Percentiles rank a stretch among this genome's conserved stretches.
Evolutionary conservation across 2,888 invertebrate species (phyloP).

Genomic region (Dynastes hyllus): DNA sequence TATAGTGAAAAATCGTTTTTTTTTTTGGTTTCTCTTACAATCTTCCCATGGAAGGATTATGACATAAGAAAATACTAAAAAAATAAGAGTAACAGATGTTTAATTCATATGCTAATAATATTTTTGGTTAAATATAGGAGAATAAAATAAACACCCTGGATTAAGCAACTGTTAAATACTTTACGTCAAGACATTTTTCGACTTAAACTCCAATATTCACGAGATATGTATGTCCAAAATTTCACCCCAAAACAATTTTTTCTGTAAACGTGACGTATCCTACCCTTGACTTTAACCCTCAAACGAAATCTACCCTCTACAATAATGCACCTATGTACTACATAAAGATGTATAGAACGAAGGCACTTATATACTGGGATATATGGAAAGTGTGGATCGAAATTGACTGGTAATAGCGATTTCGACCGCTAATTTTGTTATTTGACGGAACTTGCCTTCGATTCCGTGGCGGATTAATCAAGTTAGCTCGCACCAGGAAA

Average conservation of each 20-base stretch:
- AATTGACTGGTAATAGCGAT: slow-evolving; percentile 50
- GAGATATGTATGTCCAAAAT: background rate
- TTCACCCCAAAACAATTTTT: slow-evolving; percentile 22
- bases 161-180: too few relatives aligned
- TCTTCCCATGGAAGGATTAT: too few relatives aligned
- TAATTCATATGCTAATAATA: too few relatives aligned
- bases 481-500: slow-evolving; percentile 53
- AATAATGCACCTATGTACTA: background rate
- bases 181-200: too few relatives aligned
- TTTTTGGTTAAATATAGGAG: too few relatives aligned
- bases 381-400: slow-evolving; percentile 5
- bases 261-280: slow-evolving; percentile 10
- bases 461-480: slow-evolving; percentile 56
- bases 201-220: background rate
- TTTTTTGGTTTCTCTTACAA: too few relatives aligned
- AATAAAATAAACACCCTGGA: too few relatives aligned
- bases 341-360: background rate
- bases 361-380: background rate
- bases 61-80: too few relatives aligned
- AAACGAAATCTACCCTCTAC: background rate
- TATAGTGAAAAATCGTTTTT: too few relatives aligned
- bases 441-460: slow-evolving; percentile 52
- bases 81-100: too few relatives aligned
- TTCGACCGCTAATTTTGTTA: slow-evolving; percentile 59
- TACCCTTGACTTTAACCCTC: background rate